These are phyloP conservation scores for Invenusta paracnida DNA, from an alignment of 2,888 invertebrate species.

Conservation along the genomic window DNA sequence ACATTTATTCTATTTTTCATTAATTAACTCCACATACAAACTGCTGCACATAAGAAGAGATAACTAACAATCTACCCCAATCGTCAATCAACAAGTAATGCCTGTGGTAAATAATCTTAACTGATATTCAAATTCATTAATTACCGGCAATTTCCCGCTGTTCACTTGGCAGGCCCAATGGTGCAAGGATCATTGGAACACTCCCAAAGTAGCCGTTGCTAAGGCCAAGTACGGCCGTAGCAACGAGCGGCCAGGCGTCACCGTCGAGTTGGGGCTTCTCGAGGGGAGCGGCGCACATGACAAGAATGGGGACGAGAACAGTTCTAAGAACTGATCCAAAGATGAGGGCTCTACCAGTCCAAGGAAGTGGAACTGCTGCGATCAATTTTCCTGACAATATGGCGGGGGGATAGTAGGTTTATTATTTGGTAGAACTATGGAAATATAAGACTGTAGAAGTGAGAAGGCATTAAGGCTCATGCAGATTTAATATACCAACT, in stretches of 20 bases:
- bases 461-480: too few relatives aligned
- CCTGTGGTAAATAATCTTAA: too few relatives aligned
- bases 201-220: conserved; percentile 83
- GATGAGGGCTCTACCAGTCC: background rate
- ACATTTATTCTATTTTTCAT: too few relatives aligned
- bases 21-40: too few relatives aligned
- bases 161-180: conserved; percentile 77
- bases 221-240: conserved; percentile 71
- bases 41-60: too few relatives aligned
- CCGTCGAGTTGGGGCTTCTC: conserved; percentile 69
- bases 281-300: conserved; percentile 76
- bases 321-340: conserved; percentile 69
- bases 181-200: conserved; percentile 85
- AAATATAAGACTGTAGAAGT: too few relatives aligned
- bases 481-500: too few relatives aligned
- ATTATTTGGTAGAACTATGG: too few relatives aligned
- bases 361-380: background rate
- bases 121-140: too few relatives aligned
- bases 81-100: too few relatives aligned
- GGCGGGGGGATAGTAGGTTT: too few relatives aligned
- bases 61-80: too few relatives aligned
- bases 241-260: conserved; percentile 68
- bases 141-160: conserved; percentile 81
- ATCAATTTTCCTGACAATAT: background rate
- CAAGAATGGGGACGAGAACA: conserved; percentile 73